Evolutionary conservation across 2,888 invertebrate species (phyloP).

Genomic region (Prosopocoilus inquinatus): DNA sequence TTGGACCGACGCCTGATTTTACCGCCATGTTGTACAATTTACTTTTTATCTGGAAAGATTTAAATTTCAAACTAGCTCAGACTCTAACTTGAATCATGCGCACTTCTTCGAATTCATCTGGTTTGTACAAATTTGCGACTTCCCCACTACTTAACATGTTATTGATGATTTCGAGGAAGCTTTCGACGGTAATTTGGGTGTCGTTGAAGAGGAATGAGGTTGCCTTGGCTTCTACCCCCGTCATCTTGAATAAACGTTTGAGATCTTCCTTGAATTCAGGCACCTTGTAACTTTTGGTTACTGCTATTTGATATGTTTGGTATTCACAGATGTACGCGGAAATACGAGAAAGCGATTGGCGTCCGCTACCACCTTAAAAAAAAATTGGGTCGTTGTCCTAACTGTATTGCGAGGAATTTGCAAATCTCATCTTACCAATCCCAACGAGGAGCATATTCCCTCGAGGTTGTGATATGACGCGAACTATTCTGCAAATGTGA

Average conservation of each 20-base stretch:
- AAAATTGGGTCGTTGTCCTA: neutral
- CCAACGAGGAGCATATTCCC: constrained; percentile 84
- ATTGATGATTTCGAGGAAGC: constrained; percentile 85
- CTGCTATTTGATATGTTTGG: constrained; percentile 73
- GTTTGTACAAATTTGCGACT: constrained; percentile 81
- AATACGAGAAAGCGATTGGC: constrained; percentile 75
- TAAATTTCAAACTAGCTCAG: neutral
- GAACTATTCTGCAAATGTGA: constrained; percentile 77
- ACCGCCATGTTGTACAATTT: constrained; percentile 59
- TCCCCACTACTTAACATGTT: constrained; percentile 87
- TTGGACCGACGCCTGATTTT: constrained; percentile 57
- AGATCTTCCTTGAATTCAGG: constrained; percentile 80
- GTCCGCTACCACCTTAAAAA: constrained; percentile 72
- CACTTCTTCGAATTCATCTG: constrained; percentile 87
- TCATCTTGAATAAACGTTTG: constrained; percentile 67
- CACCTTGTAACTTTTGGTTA: constrained; percentile 74
- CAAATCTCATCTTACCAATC: constrained; percentile 55
- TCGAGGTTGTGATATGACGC: constrained; percentile 80
- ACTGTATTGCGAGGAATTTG: neutral
- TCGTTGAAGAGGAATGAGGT: constrained; percentile 84
- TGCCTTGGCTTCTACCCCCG: constrained; percentile 73
- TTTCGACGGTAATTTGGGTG: constrained; percentile 79
- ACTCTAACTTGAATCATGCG: constrained; percentile 36
- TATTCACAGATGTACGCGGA: constrained; percentile 80
- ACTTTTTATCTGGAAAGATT: constrained; percentile 56